Evolutionary conservation across 2,888 invertebrate species (phyloP), one percentile per base, ranked within the genome.

Genomic region (Ichneumoninae sp.): DNA sequence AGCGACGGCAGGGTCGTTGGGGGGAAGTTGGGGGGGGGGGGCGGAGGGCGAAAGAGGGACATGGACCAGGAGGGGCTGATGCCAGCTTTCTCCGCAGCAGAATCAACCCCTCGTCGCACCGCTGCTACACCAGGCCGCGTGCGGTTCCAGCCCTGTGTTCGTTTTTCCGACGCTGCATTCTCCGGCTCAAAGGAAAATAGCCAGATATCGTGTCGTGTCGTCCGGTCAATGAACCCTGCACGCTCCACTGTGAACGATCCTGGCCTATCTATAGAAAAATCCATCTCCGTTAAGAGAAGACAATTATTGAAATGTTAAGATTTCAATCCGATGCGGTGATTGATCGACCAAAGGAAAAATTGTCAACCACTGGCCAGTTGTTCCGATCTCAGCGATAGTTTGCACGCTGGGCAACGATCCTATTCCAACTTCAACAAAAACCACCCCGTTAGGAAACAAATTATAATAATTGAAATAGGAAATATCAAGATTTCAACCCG

Each of bases 31-130:
- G 22, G 19, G 54, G 19, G 7, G 22, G 5, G 60, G 13, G 47
- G 69, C 36, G 7, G 78, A 74, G 33, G 62, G 69, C 40, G 54
- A 69, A 72, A 69, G 68, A 72, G 72, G 30, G 60, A 78, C 62
- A 70, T 65, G 52, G 62, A 70, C 30, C 72, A 71, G 68, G 62
- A 62, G 54, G 71, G 69, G 70, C 44, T 57, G 83, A 79, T 65
- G 74, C 79, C 54, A 75, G 65, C 47, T 79, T 79, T 79, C 79
- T 83, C 74, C 82, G 82, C 72, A 52, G 74, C 78, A 75, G 50
- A 50, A 70, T 76, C 80, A 66, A 44, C 79, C 83, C 65, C 76
- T 76, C 65, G 47, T 36, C 54, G 74, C 74, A 36, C n/a, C 33
- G 26, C n/a, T 66, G 76, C 57, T 65, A 19, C 65, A 16, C 50